Base-by-base conservation (phyloP, 2,888 invertebrate species). In the Saturnia japonica region DNA sequence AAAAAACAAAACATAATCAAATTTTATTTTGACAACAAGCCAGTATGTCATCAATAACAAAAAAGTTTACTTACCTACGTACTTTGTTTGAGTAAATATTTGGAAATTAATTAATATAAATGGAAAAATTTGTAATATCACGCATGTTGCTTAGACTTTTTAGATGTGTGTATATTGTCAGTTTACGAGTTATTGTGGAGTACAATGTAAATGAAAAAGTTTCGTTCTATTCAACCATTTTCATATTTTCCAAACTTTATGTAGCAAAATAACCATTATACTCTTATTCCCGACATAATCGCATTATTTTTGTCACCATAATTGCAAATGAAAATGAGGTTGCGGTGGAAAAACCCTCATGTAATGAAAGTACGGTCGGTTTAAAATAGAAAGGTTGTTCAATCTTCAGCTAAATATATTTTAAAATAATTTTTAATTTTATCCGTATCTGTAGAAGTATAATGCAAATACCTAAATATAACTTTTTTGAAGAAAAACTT, bases 121-220 rank as follows among this genome's bases (percentile, higher is more conserved):
- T n/a, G n/a, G n/a, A n/a, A n/a, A n/a, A n/a, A n/a, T n/a, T n/a
- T n/a, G n/a, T n/a, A n/a, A n/a, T n/a, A n/a, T n/a, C n/a, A n/a
- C n/a, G n/a, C n/a, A n/a, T n/a, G n/a, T n/a, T n/a, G n/a, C n/a
- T n/a, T n/a, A n/a, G n/a, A n/a, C n/a, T n/a, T n/a, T n/a, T n/a
- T n/a, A n/a, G n/a, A n/a, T n/a, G n/a, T n/a, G n/a, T n/a, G n/a
- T n/a, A n/a, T n/a, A n/a, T n/a, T n/a, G n/a, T n/a, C n/a, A 62
- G 60, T 62, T 62, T 62, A 62, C 28, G 28, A 14, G 28, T 62
- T 62, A 34, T 62, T 34, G 9, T 28, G 25, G 11, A 54, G n/a
- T 1, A 54, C 54, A 62, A 62, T 62, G 60, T 62, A 62, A 34
- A 62, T 62, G 60, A 28, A 34, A 62, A 62, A 62, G 60, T 62